Evolutionary conservation across 1,140 invertebrate species (phyloP).

Genomic region (Metopolophium dirhodum): DNA sequence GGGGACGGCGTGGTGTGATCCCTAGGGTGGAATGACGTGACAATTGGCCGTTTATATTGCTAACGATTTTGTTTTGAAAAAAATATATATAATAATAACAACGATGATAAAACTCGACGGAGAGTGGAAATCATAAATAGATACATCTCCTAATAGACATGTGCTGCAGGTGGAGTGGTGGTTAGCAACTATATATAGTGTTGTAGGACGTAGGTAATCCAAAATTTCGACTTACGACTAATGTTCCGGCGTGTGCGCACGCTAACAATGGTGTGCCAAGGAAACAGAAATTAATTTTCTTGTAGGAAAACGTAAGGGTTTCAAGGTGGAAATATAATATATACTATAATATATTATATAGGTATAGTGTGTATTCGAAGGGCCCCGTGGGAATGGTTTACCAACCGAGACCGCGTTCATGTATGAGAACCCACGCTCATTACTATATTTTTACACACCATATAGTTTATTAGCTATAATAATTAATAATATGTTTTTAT

Average conservation of each 20-base stretch:
- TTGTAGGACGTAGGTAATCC: slow-evolving; percentile 6
- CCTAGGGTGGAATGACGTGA: slow-evolving; percentile 39
- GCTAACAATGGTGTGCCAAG: slow-evolving; percentile 49
- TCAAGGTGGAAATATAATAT: slow-evolving; percentile 39
- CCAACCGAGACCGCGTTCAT: slow-evolving; percentile 28
- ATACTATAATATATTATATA: background rate
- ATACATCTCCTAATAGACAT: slow-evolving; percentile 32
- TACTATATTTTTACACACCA: slow-evolving; percentile 43
- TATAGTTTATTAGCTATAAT: slow-evolving; percentile 54
- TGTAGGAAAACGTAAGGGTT: slow-evolving; percentile 40
- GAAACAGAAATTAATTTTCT: slow-evolving; percentile 56
- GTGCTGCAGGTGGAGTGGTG: background rate
- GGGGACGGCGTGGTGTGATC: slow-evolving; percentile 9
- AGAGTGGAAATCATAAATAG: slow-evolving; percentile 37
- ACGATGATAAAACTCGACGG: background rate
- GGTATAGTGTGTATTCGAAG: slow-evolving; percentile 4
- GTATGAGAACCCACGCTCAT: slow-evolving; percentile 41
- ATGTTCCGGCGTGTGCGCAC: slow-evolving; percentile 55
- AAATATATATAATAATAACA: background rate
- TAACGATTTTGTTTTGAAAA: slow-evolving; percentile 23
- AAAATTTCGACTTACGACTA: slow-evolving; percentile 42
- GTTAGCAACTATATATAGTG: background rate
- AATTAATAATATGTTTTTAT: slow-evolving; percentile 35
- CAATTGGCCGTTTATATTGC: slow-evolving; percentile 45
- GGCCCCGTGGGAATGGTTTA: slow-evolving; percentile 52